phyloP scores from a whole-genome alignment of 2,797 vertebrate species.

The Chaenodraco wilsoni region DNA sequence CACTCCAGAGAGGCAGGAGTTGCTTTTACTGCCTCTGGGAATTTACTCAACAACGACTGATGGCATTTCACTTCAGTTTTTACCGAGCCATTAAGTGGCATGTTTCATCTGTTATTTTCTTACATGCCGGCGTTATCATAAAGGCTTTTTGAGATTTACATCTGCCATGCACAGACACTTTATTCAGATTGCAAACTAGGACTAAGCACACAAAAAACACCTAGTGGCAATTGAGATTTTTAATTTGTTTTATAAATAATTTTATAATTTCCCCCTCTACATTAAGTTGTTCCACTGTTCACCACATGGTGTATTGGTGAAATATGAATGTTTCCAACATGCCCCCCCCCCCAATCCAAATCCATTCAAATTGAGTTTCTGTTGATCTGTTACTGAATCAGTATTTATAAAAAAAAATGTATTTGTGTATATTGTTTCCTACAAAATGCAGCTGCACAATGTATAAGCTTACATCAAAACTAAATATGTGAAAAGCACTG shows the following conservation, averaged over 20 bases:
- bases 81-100: conserved; percentile 59
- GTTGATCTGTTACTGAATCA: conserved; percentile 7
- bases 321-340: not conserved
- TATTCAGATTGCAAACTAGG: conserved; percentile 15
- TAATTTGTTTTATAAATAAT: conserved; percentile 12
- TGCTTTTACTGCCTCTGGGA: conserved; percentile 69
- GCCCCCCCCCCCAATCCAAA: not conserved
- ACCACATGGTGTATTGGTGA: conserved; percentile 52
- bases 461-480: not conserved
- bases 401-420: not conserved
- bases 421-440: not conserved
- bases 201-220: conserved; percentile 30
- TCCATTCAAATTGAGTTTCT: conserved; percentile 12
- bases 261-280: conserved; percentile 33
- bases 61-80: conserved; percentile 66
- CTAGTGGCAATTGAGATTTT: conserved; percentile 20
- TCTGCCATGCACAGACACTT: conserved; percentile 26
- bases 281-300: conserved; percentile 31
- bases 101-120: conserved; percentile 61
- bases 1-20: conserved; percentile 61
- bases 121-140: conserved; percentile 29
- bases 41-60: conserved; percentile 67
- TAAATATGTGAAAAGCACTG: conserved; percentile 11
- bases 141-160: conserved; percentile 41
- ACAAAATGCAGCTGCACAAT: not conserved